A percentile compares a stretch with the other conserved stretches of the same genome.
Conservation (phyloP, 2,888 invertebrate genomes). For the Lycophotia porphyrea region DNA sequence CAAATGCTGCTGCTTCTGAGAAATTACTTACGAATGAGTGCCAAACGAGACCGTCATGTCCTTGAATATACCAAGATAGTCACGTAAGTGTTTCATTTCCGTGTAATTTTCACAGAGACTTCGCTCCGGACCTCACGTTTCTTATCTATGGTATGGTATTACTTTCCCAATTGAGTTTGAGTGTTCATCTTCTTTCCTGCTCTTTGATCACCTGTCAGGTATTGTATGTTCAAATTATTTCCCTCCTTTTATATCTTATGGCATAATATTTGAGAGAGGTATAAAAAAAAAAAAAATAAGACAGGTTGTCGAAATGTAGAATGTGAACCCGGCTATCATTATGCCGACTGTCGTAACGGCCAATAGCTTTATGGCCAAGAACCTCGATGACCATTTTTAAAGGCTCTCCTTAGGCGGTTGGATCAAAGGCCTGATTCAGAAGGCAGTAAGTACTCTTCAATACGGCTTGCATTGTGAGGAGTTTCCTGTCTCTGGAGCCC, state of each 20-base stretch:
- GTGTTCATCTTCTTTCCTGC: constrained; percentile 21
- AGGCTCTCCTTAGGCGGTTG: too few species aligned
- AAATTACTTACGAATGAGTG: not conserved
- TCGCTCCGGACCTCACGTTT: too few species aligned
- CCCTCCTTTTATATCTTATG: constrained; percentile 1
- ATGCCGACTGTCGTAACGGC: too few species aligned
- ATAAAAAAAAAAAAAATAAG: too few species aligned
- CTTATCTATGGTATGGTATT: constrained; percentile 40
- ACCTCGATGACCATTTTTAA: too few species aligned
- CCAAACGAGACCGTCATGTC: not conserved
- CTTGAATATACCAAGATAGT: constrained; percentile 11
- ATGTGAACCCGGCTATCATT: too few species aligned
- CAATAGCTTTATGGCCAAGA: too few species aligned
- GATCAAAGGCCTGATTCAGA: too few species aligned
- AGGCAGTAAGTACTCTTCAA: too few species aligned
- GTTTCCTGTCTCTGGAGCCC: too few species aligned
- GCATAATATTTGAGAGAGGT: not conserved
- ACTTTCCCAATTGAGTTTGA: constrained; percentile 46
- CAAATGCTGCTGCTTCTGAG: not conserved
- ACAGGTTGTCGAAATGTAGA: too few species aligned
- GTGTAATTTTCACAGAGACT: constrained; percentile 4
- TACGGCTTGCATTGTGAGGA: too few species aligned
- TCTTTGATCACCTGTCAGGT: constrained; percentile 58
- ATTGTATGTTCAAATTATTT: constrained; percentile 43
- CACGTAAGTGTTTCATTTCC: constrained; percentile 48